Conservation (phyloP, 2,888 invertebrate genomes). For the Heliconius cydno region DNA sequence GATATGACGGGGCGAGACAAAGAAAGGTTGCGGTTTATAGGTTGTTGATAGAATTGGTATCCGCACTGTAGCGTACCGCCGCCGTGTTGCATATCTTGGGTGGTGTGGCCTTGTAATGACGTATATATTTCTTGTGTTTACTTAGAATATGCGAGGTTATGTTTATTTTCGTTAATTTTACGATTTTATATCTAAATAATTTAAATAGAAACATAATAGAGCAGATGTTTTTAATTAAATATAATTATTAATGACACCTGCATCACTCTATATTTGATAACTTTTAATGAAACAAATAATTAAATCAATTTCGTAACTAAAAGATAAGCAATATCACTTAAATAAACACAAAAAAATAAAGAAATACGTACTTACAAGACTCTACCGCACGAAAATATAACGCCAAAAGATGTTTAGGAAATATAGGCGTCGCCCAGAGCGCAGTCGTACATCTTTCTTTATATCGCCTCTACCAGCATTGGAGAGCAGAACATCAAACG, state of each 20-base stretch:
- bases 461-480: conserved; percentile 80
- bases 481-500: conserved; percentile 84
- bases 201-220: background rate
- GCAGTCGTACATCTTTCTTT: conserved; percentile 81
- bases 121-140: conserved; percentile 45
- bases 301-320: background rate
- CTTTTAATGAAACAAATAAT: background rate
- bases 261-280: background rate
- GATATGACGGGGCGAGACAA: conserved; percentile 80
- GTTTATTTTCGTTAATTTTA: background rate
- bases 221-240: background rate
- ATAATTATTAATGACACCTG: background rate
- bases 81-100: conserved; percentile 81
- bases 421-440: conserved; percentile 83
- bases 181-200: no score
- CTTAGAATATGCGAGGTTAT: background rate
- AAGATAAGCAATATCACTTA: background rate
- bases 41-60: conserved; percentile 84
- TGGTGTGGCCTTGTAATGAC: conserved; percentile 69
- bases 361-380: conserved; percentile 68
- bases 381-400: conserved; percentile 73
- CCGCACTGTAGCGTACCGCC: conserved; percentile 80
- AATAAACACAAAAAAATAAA: conserved; percentile 36
- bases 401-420: conserved; percentile 81
- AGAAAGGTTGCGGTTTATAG: conserved; percentile 84